Evolutionary conservation across 2,797 vertebrate species (phyloP).

Genomic region (Nyctibius grandis): DNA sequence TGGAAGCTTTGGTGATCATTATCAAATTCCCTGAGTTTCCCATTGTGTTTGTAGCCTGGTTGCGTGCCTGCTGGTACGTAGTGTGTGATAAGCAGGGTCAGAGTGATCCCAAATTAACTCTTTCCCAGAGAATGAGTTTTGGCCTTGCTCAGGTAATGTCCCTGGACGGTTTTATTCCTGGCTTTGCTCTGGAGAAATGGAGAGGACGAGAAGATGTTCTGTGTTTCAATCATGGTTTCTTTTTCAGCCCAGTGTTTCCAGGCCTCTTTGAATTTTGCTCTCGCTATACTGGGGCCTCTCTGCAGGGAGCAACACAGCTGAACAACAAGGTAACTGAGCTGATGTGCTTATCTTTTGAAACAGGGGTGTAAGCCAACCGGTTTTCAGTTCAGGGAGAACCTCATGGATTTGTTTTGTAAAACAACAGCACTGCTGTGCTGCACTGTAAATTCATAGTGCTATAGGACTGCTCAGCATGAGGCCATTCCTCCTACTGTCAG

Average conservation of each 20-base stretch:
- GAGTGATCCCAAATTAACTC: neutral
- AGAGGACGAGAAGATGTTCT: neutral
- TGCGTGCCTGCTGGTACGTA: rapidly evolving
- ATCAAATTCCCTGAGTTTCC: neutral
- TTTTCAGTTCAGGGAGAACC: neutral
- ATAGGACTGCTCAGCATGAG: neutral
- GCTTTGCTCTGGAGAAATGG: neutral
- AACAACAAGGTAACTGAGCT: constrained; percentile 90
- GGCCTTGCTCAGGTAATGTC: neutral
- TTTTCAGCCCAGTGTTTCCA: constrained; percentile 91
- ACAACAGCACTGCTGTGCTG: neutral
- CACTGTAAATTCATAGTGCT: neutral
- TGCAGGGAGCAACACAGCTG: constrained; percentile 96
- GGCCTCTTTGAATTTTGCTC: constrained; percentile 97
- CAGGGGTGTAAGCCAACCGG: neutral
- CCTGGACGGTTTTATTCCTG: neutral
- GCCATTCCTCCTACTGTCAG: neutral
- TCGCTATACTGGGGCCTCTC: constrained; percentile 93
- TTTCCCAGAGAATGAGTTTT: neutral
- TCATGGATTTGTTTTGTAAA: neutral
- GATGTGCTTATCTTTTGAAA: neutral
- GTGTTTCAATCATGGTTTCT: neutral
- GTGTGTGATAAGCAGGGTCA: neutral
- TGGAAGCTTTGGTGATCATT: neutral
- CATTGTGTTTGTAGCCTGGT: neutral